Evolutionary conservation across 2,113 vertebrate species (phyloP).

Genomic region (Leptobrachium leishanense): DNA sequence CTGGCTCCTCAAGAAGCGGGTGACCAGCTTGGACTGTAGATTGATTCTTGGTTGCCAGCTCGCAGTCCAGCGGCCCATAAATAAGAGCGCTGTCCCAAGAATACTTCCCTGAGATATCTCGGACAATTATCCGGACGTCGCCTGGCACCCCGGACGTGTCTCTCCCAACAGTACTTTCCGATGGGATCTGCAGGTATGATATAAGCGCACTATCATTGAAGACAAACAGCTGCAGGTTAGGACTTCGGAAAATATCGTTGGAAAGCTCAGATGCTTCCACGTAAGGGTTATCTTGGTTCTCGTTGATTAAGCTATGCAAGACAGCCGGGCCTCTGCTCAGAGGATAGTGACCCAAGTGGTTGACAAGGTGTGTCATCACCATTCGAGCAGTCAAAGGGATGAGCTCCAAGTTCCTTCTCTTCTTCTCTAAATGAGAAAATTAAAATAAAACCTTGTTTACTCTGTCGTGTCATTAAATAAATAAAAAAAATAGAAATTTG

Average conservation of each 20-base stretch:
- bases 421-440: conserved; percentile 73
- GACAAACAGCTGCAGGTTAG: conserved; percentile 93
- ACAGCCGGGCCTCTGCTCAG: conserved; percentile 87
- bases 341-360: conserved; percentile 92
- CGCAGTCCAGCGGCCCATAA: conserved; percentile 80
- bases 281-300: conserved; percentile 89
- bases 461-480: too few species aligned
- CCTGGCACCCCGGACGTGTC: conserved; percentile 64
- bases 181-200: conserved; percentile 89
- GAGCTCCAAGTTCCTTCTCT: conserved; percentile 84
- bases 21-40: conserved; percentile 30
- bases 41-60: not conserved
- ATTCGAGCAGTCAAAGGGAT: conserved; percentile 91
- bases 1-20: conserved; percentile 4
- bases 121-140: conserved; percentile 87
- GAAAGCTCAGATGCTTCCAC: conserved; percentile 89
- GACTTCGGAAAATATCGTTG: conserved; percentile 91
- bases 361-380: conserved; percentile 96
- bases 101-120: conserved; percentile 97
- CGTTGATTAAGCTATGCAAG: conserved; percentile 90
- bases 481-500: too few species aligned
- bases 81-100: conserved; percentile 89
- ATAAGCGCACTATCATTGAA: conserved; percentile 95
- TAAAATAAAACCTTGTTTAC: not conserved
- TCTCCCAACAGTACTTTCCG: conserved; percentile 53